Evolutionary conservation across 2,113 vertebrate genomes (phyloP).

Genomic region (Mirza zaza): DNA sequence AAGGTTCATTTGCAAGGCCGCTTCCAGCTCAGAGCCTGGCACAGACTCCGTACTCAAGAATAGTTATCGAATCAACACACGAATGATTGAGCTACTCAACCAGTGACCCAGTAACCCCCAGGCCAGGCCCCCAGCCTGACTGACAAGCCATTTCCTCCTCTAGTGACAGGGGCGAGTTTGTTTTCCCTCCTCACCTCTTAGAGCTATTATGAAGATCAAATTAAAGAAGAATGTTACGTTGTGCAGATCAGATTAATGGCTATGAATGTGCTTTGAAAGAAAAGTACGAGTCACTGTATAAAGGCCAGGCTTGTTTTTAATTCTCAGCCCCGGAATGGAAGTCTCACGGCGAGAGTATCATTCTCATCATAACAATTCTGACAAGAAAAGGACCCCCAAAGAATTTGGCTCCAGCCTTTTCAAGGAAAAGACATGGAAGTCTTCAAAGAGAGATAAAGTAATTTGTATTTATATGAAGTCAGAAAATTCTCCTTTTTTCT

Average conservation of each 20-base stretch:
- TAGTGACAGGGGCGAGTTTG: neutral
- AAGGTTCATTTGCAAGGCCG: neutral
- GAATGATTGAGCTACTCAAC: neutral
- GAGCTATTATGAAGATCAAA: neutral
- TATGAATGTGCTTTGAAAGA: neutral
- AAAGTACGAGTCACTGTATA: neutral
- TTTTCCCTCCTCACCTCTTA: neutral
- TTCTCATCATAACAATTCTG: constrained; percentile 40
- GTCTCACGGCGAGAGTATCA: neutral
- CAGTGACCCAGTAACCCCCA: neutral
- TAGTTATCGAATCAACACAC: neutral
- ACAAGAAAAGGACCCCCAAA: constrained; percentile 59
- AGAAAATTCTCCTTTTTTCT: constrained; percentile 58
- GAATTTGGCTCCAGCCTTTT: constrained; percentile 46
- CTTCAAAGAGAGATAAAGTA: constrained; percentile 79
- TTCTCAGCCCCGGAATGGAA: neutral
- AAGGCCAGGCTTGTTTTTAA: neutral
- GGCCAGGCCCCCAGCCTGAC: neutral
- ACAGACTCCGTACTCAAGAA: accelerated
- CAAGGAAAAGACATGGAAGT: constrained; percentile 64
- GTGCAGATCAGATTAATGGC: neutral
- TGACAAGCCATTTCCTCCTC: neutral
- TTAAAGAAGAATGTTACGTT: neutral
- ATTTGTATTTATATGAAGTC: constrained; percentile 76
- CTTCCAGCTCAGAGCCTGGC: neutral